Conservation (phyloP, 2,113 vertebrate species). For the Leptocoma aspasia region DNA sequence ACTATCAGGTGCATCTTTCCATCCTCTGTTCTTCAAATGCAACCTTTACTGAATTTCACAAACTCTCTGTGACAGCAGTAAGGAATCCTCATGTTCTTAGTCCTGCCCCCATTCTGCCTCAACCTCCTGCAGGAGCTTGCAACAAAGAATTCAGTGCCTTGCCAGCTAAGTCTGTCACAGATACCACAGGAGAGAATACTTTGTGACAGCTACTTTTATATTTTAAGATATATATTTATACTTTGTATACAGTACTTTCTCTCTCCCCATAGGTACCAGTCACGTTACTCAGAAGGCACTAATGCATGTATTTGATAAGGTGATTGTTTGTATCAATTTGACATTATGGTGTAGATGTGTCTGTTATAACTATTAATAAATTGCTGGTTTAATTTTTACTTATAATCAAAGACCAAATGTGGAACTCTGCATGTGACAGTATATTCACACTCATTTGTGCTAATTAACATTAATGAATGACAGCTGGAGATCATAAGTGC, state of each 20-base stretch:
- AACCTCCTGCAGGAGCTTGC: rapidly evolving
- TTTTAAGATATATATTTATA: background rate
- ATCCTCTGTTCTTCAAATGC: background rate
- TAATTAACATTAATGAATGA: background rate
- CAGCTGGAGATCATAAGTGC: background rate
- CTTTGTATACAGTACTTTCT: background rate
- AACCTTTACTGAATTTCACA: background rate
- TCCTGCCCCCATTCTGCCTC: background rate
- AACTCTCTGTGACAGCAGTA: background rate
- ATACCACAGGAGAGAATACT: background rate
- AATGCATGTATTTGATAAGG: background rate
- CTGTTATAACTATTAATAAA: background rate
- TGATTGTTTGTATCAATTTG: background rate
- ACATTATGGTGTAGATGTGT: background rate
- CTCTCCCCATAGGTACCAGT: background rate
- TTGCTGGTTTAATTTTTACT: background rate
- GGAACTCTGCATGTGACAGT: background rate
- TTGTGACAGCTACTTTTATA: background rate
- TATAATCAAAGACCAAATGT: background rate
- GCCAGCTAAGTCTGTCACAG: background rate
- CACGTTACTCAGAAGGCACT: background rate
- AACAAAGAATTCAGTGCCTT: background rate
- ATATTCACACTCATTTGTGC: background rate
- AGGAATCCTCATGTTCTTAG: background rate
- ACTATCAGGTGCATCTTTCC: background rate